phyloP scores from a whole-genome alignment of 2,888 invertebrate species.

The Rhopalosiphum nymphaeae region DNA sequence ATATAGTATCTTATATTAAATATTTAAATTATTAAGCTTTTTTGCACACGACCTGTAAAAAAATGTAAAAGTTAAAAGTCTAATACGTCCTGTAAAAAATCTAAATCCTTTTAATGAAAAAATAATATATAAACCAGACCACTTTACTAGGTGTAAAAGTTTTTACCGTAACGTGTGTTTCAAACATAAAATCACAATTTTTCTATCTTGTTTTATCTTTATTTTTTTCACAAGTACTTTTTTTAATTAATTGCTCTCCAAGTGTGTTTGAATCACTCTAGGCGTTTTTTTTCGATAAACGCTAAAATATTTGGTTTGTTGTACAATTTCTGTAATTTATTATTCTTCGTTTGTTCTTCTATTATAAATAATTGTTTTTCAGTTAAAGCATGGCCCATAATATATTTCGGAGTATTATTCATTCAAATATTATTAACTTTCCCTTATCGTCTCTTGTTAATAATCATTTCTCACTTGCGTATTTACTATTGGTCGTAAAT shows the following conservation, averaged over 20 bases:
- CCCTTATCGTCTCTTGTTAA: not conserved
- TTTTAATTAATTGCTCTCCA: not conserved
- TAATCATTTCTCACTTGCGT: not conserved
- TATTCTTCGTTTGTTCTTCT: not conserved
- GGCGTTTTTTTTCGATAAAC: not conserved
- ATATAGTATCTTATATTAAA: no score
- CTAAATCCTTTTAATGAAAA: no score
- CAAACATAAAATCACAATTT: not conserved
- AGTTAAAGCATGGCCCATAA: not conserved
- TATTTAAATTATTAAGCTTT: no score
- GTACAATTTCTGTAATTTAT: conserved; percentile 13
- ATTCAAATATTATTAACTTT: not conserved
- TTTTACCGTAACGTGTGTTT: no score
- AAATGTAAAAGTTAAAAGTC: no score
- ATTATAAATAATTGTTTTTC: not conserved
- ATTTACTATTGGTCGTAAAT: conserved; percentile 20
- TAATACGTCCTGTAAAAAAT: no score
- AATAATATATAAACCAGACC: no score
- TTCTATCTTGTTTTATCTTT: not conserved
- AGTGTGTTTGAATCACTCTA: not conserved
- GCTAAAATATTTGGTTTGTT: conserved; percentile 18
- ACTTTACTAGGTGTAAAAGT: no score
- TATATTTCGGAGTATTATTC: not conserved
- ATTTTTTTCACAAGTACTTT: conserved; percentile 19
- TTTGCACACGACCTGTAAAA: no score